Evolutionary conservation across 2,797 vertebrate species (phyloP).

Genomic region (Distichodus sexfasciatus): DNA sequence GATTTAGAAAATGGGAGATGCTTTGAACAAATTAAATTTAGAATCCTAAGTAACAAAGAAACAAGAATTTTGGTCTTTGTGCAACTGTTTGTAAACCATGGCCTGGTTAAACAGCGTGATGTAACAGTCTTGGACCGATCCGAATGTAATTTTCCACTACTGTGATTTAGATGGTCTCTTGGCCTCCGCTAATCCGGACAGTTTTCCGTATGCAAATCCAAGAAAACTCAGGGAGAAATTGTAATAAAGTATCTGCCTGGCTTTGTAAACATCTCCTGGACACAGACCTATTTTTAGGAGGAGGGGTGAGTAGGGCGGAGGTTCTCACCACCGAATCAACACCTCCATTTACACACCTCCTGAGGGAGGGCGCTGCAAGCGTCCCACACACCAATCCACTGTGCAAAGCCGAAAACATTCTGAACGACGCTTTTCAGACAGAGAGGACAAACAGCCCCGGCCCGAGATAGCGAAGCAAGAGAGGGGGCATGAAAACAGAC

Average conservation of each 20-base stretch:
- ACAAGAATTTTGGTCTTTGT: background rate
- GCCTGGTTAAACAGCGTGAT: conserved; percentile 16
- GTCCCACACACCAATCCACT: conserved; percentile 56
- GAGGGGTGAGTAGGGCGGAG: conserved; percentile 33
- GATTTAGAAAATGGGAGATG: background rate
- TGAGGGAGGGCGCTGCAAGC: conserved; percentile 63
- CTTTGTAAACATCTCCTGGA: conserved; percentile 61
- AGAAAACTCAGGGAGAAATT: conserved; percentile 59
- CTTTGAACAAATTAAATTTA: background rate
- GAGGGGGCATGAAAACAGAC: conserved; percentile 54
- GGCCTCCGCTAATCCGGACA: conserved; percentile 16
- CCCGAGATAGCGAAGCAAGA: conserved; percentile 47
- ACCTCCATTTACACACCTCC: conserved; percentile 62
- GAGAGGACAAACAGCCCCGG: conserved; percentile 51
- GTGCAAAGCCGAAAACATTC: conserved; percentile 52
- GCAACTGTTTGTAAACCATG: background rate
- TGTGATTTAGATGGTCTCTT: conserved; percentile 36
- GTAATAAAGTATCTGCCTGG: conserved; percentile 53
- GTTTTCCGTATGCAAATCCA: conserved; percentile 54
- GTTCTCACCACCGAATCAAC: conserved; percentile 61
- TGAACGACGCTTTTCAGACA: conserved; percentile 70
- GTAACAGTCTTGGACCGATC: conserved; percentile 21
- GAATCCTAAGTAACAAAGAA: background rate
- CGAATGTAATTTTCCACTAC: conserved; percentile 32
- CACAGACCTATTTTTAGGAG: conserved; percentile 55